Evolutionary conservation across 2,888 invertebrate species (phyloP), one percentile per base, ranked within the genome.

Genomic region (Heteromurus nitidus): DNA sequence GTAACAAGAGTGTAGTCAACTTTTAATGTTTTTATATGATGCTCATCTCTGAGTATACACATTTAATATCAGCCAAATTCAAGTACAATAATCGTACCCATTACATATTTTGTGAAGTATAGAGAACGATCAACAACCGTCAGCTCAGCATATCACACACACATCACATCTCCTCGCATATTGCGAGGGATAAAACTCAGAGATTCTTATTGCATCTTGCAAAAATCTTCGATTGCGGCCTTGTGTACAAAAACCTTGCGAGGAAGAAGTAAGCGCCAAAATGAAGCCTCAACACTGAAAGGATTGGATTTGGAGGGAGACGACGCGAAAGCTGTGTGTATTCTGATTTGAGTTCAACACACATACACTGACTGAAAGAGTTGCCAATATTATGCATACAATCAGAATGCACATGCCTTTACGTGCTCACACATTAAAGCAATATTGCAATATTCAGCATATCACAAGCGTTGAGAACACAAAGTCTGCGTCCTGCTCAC

Each of bases 221-320:
- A 62, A 62, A 62, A 62, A 62, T 36, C 62, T 62, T 62, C 36
- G 64, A 64, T 64, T 42, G 22, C 64, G 80, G 75, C 80, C 80
- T 81, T 81, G 80, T 28, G 1, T 69, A 42, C 53, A 53, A 74
- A 74, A 65, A 80, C 50, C 26, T 55, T 60, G 24, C 68, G 80
- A 31, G 80, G n/a, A 64, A 68, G 65, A 79, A 74, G 69, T 74
- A 81, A 81, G 80, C 80, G 80, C 80, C 80, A 81, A 81, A 81
- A 81, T 64, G 64, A 55, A 36, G 31, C 42, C 22, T 24, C n/a
- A 81, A 74, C 80, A 81, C 80, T 81, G 69, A 42, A 68, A 81
- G 80, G 80, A 81, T 81, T 81, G 64, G 36, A 65, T 60, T 69
- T 81, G 80, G 80, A 81, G 75, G 80, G 75, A 81, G 80, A 81